phyloP scores from a whole-genome alignment of 2,888 invertebrate genomes.

The Stenolophus ochropezus region DNA sequence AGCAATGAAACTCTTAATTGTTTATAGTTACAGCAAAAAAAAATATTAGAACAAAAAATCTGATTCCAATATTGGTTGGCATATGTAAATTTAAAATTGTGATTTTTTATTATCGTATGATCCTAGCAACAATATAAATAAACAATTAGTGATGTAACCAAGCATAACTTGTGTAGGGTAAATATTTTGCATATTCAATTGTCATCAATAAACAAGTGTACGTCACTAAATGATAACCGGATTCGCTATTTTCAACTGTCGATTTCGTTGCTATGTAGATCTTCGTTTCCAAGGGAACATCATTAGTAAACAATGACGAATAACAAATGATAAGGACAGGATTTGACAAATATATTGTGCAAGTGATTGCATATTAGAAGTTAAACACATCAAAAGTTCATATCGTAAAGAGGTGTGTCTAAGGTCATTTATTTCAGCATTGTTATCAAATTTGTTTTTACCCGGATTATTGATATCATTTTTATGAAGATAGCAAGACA shows the following conservation, averaged over 20 bases:
- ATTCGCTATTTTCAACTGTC: slow-evolving; percentile 19
- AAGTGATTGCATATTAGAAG: neutral
- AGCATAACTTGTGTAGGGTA: neutral
- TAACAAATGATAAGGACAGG: slow-evolving; percentile 6
- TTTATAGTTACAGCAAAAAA: too few species aligned
- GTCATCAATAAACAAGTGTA: slow-evolving; percentile 5
- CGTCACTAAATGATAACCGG: slow-evolving; percentile 29
- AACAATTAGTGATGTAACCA: neutral
- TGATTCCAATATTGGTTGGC: too few species aligned
- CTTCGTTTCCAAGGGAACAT: neutral
- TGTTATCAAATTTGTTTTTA: neutral
- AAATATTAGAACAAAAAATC: too few species aligned
- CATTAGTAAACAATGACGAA: neutral
- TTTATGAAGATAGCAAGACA: neutral
- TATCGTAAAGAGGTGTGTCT: neutral
- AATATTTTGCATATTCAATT: neutral
- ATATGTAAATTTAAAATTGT: too few species aligned
- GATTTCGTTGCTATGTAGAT: slow-evolving; percentile 20
- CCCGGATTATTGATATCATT: neutral
- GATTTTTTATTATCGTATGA: too few species aligned
- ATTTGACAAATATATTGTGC: slow-evolving; percentile 1
- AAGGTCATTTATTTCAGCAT: neutral
- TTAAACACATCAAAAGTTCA: neutral
- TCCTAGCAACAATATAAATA: neutral
- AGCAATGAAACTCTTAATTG: too few species aligned